Evolutionary conservation across 2,888 invertebrate genomes (phyloP).

Genomic region (Agriopis marginaria): DNA sequence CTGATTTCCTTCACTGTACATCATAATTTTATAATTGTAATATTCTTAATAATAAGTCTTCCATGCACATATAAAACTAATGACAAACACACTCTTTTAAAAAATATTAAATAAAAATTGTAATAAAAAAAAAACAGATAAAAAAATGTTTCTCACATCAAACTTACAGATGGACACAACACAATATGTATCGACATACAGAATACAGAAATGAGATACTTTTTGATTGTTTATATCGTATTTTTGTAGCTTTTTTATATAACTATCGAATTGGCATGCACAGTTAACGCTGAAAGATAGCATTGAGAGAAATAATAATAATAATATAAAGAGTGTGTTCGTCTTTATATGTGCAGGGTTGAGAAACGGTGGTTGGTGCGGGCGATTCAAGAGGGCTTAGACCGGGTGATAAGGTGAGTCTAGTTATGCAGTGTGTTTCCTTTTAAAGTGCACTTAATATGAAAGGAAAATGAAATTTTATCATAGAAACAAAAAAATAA

Average conservation of each 20-base stretch:
- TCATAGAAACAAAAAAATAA: too few relatives aligned
- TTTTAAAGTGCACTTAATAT: not conserved
- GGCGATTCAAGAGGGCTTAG: conserved; percentile 16
- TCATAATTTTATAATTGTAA: conserved; percentile 58
- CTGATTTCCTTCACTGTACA: conserved; percentile 64
- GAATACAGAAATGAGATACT: conserved; percentile 54
- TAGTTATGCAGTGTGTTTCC: not conserved
- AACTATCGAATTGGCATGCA: conserved; percentile 80
- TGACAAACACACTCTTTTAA: conserved; percentile 84
- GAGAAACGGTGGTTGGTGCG: conserved; percentile 41
- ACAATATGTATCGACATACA: conserved; percentile 52
- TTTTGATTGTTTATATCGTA: conserved; percentile 64
- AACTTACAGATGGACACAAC: conserved; percentile 52
- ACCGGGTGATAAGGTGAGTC: conserved; percentile 42
- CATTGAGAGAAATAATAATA: conserved; percentile 59
- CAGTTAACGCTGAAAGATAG: conserved; percentile 71
- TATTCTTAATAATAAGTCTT: conserved; percentile 71
- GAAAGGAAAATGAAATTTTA: not conserved
- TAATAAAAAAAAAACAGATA: conserved; percentile 49
- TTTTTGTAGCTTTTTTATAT: conserved; percentile 76
- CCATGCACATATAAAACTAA: conserved; percentile 86
- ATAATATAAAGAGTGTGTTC: conserved; percentile 81
- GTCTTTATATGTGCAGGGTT: conserved; percentile 86
- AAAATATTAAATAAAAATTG: conserved; percentile 42
- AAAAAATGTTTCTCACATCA: conserved; percentile 58